Evolutionary conservation across 2,888 invertebrate genomes (phyloP).

Genomic region (Acanthosoma haemorrhoidale): DNA sequence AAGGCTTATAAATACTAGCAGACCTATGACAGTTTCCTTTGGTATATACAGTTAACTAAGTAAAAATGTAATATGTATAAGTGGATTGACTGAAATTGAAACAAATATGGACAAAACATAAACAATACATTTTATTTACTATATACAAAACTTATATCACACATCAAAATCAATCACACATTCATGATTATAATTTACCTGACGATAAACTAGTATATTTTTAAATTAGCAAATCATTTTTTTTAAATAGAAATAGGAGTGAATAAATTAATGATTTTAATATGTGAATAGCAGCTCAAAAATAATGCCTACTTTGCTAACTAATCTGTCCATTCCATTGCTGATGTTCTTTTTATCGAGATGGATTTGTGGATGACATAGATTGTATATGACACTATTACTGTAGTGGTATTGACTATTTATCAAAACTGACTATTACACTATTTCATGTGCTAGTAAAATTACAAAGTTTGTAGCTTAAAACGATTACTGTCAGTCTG

Average conservation of each 20-base stretch:
- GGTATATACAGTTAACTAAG: no score
- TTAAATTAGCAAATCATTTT: neutral
- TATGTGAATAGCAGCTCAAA: no score
- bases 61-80: neutral
- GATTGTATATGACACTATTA: no score
- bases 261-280: neutral
- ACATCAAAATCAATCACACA: neutral
- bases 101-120: slow-evolving; percentile 2
- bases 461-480: no score
- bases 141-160: slow-evolving; percentile 11
- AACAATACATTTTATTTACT: slow-evolving; percentile 1
- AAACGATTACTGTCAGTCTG: no score
- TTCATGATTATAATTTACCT: neutral
- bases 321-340: no score
- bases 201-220: neutral
- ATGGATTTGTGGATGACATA: no score
- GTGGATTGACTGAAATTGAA: neutral
- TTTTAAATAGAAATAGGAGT: neutral
- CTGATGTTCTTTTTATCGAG: no score
- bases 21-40: neutral
- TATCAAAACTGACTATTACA: no score
- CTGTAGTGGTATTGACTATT: no score
- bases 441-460: no score
- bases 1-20: neutral
- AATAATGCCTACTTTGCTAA: no score